Evolutionary conservation across 1,140 invertebrate species (phyloP), one percentile per base, ranked within the genome.

Genomic region (Pogonognathellus flavescens): DNA sequence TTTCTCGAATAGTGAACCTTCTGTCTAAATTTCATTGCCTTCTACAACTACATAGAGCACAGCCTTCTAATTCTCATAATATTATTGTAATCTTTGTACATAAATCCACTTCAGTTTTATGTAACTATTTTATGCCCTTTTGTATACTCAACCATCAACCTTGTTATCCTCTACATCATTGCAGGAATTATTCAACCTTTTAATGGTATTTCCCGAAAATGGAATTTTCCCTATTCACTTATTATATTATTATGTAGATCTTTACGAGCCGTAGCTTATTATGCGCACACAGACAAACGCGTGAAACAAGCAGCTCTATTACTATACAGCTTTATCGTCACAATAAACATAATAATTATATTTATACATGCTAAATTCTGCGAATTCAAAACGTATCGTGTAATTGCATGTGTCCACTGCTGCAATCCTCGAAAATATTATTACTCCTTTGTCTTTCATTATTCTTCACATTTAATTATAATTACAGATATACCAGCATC

Each of bases 61-160:
- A 49, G 49, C 70, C 70, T 76, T 76, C 31, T 76, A 76, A 41
- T 76, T 76, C 70, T 76, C 25, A 76, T 76, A 76, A 76, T 76
- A 50, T 76, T 76, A 76, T 76, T 76, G 49, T 76, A 25, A 50
- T 76, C 70, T 41, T 25, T 50, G 70, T 76, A 76, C 25, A 76
- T 76, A 76, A 41, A 25, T 76, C 70, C 41, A 76, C n/a, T 76
- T 31, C 16, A 76, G 25, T 41, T 50, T 76, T 76, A 76, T 50
- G 70, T 76, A 76, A 76, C 70, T 49, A 76, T 76, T 76, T 76
- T 76, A 76, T 76, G 70, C 41, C 62, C 62, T 66, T 49, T 76
- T 76, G 70, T 49, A 31, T 76, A 49, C 31, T 76, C 31, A 49
- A 50, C 25, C 41, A 49, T 76, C 31, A 49, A 50, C 25, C 41